Base-by-base conservation (phyloP, 2,888 invertebrate species). In the Hesperia comma region DNA sequence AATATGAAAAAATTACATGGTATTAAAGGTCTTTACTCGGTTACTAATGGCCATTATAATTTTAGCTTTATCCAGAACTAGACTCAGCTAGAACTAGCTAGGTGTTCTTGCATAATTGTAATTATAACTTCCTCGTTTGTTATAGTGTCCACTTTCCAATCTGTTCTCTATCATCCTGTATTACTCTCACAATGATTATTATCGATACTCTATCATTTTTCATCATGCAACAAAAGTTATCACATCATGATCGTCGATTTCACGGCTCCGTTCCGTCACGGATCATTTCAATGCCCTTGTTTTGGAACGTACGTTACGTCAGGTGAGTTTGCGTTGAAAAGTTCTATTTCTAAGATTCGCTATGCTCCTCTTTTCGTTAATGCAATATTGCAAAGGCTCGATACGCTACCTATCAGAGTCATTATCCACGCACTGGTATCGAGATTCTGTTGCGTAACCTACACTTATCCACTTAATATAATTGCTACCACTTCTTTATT, bases 261-360 rank as follows among this genome's bases (percentile, higher is more conserved):
- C 82, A 83, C 81, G 78, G 82, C 75, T 79, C 77, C 73, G 71
- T 71, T 75, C 71, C 67, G 83, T 77, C 79, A 81, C 77, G 85
- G 81, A 79, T 86, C 83, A 83, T 87, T 87, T 79, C 64, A 79
- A 79, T 78, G 77, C 76, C 81, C 81, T 83, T 83, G 84, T 82
- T 87, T 79, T 81, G 75, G 71, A 55, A 73, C 74, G 76, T 71
- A 74, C 70, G 70, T 75, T 74, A 71, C 70, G 66, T 72, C 76
- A 79, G 77, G 46, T 66, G 46, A 43, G 21, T 67, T 60, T 33
- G 66, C 54, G 60, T 55, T 61, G 60, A 61, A 61, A 67, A 67
- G 37, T 75, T 79, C 73, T 71, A 75, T 79, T 79, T 77, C 79
- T 79, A 75, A 71, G 72, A 83, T 86, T 85, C 77, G 84, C 78